Evolutionary conservation across 1,140 invertebrate species (phyloP).

Genomic region (Triops cancriformis): DNA sequence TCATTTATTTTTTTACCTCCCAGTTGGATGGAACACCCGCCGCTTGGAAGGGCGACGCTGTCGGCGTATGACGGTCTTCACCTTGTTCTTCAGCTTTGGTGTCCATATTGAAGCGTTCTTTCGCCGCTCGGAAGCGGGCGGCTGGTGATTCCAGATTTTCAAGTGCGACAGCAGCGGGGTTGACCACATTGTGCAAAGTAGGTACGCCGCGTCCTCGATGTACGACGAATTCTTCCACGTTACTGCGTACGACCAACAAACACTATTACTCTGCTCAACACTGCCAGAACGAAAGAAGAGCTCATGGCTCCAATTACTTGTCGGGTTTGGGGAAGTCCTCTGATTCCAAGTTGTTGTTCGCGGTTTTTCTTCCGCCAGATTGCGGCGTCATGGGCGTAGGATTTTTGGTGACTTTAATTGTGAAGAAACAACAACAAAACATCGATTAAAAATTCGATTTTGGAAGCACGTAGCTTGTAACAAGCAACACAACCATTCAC

Average conservation of each 20-base stretch:
- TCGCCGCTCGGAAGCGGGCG: constrained; percentile 45
- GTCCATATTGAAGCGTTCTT: constrained; percentile 53
- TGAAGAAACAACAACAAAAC: background rate
- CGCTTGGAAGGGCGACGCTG: constrained; percentile 7
- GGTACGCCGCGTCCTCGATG: constrained; percentile 66
- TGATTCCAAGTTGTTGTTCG: background rate
- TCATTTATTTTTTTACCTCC: constrained; percentile 16
- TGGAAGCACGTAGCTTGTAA: background rate
- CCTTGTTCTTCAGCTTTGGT: constrained; percentile 55
- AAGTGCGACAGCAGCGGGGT: background rate
- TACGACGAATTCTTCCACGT: constrained; percentile 61
- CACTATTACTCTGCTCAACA: no score
- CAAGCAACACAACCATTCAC: background rate
- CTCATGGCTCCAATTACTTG: no score
- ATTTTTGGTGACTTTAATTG: background rate
- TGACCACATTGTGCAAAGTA: constrained; percentile 54
- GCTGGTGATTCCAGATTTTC: constrained; percentile 38
- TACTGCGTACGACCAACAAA: no score
- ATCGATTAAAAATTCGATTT: background rate
- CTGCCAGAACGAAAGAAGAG: no score
- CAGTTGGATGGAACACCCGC: constrained; percentile 29
- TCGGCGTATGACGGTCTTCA: constrained; percentile 36
- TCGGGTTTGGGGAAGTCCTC: background rate
- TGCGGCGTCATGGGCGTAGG: background rate
- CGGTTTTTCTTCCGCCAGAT: background rate